Percentiles rank a stretch among this genome's conserved stretches.
Evolutionary conservation across 1,140 invertebrate species (phyloP).

Genomic region (Oncopeltus fasciatus): DNA sequence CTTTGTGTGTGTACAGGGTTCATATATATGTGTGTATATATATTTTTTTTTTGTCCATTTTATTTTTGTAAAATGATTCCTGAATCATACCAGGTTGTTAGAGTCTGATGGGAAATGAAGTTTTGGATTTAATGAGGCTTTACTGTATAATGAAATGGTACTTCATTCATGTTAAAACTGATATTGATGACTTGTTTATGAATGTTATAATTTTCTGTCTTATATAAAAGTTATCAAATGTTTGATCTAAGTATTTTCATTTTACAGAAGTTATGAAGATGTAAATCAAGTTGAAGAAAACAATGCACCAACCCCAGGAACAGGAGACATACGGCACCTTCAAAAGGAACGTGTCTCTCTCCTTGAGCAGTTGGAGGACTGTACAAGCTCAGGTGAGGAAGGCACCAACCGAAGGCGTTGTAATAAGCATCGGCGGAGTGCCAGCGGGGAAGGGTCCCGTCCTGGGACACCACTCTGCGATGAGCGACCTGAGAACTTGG

Average conservation of each 20-base stretch:
- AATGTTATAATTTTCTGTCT: background rate
- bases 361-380: conserved; percentile 54
- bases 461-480: conserved; percentile 72
- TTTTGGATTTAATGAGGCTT: no score
- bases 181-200: no score
- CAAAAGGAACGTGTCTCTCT: conserved; percentile 55
- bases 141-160: no score
- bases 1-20: no score
- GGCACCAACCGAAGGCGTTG: conserved; percentile 30
- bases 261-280: conserved; percentile 26
- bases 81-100: no score
- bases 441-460: conserved; percentile 43
- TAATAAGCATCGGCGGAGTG: conserved; percentile 30
- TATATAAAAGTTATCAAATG: no score
- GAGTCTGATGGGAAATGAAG: no score
- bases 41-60: no score
- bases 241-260: no score
- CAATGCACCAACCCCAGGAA: conserved; percentile 21
- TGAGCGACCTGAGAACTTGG: conserved; percentile 59
- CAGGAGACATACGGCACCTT: conserved; percentile 45
- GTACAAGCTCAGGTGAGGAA: conserved; percentile 45
- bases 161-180: no score
- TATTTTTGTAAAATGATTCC: no score
- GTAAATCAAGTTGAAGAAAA: conserved; percentile 15
- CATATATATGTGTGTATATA: no score